Evolutionary conservation across 1,140 invertebrate genomes (phyloP), one percentile per base, ranked within the genome.

Genomic region (Dreissena polymorpha): DNA sequence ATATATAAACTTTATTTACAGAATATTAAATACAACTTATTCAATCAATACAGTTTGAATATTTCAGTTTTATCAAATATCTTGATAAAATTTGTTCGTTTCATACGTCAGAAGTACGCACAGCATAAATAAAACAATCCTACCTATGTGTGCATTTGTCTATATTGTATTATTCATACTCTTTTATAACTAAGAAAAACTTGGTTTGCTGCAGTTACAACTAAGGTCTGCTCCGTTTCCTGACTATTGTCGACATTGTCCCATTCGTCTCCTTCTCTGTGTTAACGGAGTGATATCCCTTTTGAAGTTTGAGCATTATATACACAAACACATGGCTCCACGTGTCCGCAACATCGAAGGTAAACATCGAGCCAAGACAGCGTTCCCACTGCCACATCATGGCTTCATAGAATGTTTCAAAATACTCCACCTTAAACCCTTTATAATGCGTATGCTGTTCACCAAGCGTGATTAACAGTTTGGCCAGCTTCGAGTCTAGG

Each of bases 351-450:
- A 75, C 72, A 63, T 75, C 72, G 10, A 1, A 8, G 0, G 72
- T 75, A 64, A 75, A 75, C 10, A 60, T n/a, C 10, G 25, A 14
- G 10, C 72, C 72, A n/a, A 75, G 21, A 27, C 21, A 63, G 16
- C 60, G 21, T 49, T 64, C 53, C 72, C 72, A 75, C 25, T 75
- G 72, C 27, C 60, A 60, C 72, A 75, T 75, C 14, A 75, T 55
- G 10, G 49, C 69, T 13, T 71, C 50, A 60, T 71, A 71, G 29
- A 71, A 71, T 50, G 57, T 27, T 8, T 73, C 71, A 21, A 73
- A 73, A 73, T 73, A 73, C 29, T 73, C 71, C 50, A 25, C 18
- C 51, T 51, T 60, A 39, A 75, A 75, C 27, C 72, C 72, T 50
- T 60, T 39, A 39, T 13, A 75, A 25, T 63, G 72, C 39, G 60